These are phyloP conservation scores for Lasiommata megera DNA, from an alignment of 2,888 invertebrate genomes.

Conservation along the genomic window DNA sequence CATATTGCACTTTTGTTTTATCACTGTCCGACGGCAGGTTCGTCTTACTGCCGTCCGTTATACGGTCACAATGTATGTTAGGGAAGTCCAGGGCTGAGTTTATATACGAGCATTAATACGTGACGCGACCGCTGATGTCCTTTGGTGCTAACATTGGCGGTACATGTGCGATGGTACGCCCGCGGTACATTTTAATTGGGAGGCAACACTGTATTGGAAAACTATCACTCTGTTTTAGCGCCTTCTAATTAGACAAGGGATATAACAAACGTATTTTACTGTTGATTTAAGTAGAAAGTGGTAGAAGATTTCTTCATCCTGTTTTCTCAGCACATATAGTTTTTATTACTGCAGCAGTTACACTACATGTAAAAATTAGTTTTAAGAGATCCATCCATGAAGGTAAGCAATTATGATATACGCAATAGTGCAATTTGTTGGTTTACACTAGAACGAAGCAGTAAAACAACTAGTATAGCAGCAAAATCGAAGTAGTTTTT, in stretches of 20 bases:
- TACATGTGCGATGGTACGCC: conserved; percentile 43
- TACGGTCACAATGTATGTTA: conserved; percentile 75
- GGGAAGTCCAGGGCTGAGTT: conserved; percentile 73
- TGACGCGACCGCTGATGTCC: conserved; percentile 68
- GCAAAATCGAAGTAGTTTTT: too few relatives aligned
- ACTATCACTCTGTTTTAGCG: conserved; percentile 53
- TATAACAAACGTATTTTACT: not conserved
- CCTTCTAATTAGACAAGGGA: conserved; percentile 26
- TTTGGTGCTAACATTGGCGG: conserved; percentile 57
- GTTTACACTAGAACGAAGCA: too few relatives aligned
- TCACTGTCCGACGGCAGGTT: conserved; percentile 58
- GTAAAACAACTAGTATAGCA: too few relatives aligned
- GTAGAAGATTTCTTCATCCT: too few relatives aligned
- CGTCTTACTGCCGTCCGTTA: conserved; percentile 69
- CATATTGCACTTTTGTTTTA: conserved; percentile 63
- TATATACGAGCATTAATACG: conserved; percentile 82
- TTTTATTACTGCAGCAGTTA: too few relatives aligned
- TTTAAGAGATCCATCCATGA: too few relatives aligned
- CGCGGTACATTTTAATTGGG: conserved; percentile 65
- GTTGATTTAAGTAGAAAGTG: not conserved
- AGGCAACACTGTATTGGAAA: conserved; percentile 62
- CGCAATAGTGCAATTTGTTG: too few relatives aligned
- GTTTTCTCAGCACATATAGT: too few relatives aligned
- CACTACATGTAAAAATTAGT: too few relatives aligned
- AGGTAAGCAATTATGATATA: too few relatives aligned